A percentile compares a stretch with the other conserved stretches of the same genome.
Conservation (phyloP, 1,140 invertebrate species). For the Bilobella aurantiaca region DNA sequence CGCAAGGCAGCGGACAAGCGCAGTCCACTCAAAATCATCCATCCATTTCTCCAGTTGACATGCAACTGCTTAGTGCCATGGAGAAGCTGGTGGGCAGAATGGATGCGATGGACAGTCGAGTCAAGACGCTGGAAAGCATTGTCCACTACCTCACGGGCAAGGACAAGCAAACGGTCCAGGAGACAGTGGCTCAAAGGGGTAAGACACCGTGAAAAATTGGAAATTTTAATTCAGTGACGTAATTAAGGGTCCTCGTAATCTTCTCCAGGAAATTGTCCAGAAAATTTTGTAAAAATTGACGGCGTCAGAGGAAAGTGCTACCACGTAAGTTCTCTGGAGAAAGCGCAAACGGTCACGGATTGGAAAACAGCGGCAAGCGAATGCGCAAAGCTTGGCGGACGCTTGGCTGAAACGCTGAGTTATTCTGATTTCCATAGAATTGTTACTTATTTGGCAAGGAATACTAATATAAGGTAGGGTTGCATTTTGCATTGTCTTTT, state of each 20-base stretch:
- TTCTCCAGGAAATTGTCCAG: constrained; percentile 27
- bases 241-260: background rate
- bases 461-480: constrained; percentile 14
- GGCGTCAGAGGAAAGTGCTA: constrained; percentile 33
- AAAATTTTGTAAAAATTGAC: constrained; percentile 29
- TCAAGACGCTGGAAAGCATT: constrained; percentile 29
- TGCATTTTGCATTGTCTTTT: background rate
- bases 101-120: constrained; percentile 27
- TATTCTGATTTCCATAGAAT: constrained; percentile 31
- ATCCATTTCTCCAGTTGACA: constrained; percentile 18
- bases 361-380: constrained; percentile 28
- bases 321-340: constrained; percentile 21
- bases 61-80: constrained; percentile 29
- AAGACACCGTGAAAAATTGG: background rate
- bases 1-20: constrained; percentile 9
- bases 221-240: background rate
- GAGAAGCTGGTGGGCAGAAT: constrained; percentile 30
- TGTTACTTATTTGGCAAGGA: constrained; percentile 22
- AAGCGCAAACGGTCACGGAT: constrained; percentile 16
- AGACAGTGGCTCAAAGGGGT: background rate
- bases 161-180: constrained; percentile 10
- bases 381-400: constrained; percentile 24
- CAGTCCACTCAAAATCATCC: constrained; percentile 18
- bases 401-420: constrained; percentile 27
- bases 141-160: constrained; percentile 26